phyloP scores from a whole-genome alignment of 2,113 vertebrate genomes.

The Lampris megalopsis region DNA sequence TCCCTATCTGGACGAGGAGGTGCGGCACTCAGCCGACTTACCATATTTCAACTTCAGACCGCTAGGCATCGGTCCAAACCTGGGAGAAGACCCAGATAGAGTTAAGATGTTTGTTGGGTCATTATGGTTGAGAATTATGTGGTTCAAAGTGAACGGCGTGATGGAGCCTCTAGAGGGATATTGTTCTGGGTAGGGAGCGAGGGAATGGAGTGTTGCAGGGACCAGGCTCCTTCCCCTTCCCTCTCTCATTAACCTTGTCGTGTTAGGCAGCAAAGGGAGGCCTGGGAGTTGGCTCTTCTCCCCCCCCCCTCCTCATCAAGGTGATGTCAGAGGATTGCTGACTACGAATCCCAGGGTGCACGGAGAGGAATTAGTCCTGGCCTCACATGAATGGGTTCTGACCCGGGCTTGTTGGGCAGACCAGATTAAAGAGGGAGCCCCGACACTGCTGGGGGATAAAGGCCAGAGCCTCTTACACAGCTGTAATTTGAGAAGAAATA shows the following conservation, averaged over 20 bases:
- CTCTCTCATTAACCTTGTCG: conserved; percentile 72
- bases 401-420: conserved; percentile 56
- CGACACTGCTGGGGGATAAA: conserved; percentile 55
- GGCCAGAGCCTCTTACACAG: conserved; percentile 46
- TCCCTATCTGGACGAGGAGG: conserved; percentile 49
- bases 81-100: not conserved
- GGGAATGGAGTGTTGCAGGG: conserved; percentile 16
- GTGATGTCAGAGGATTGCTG: conserved; percentile 70
- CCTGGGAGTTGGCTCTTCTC: conserved; percentile 47
- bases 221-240: conserved; percentile 11
- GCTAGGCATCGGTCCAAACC: conserved; percentile 1
- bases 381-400: conserved; percentile 58
- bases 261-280: conserved; percentile 41
- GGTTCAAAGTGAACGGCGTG: conserved; percentile 35
- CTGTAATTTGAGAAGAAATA: conserved; percentile 29
- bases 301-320: conserved; percentile 42
- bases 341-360: conserved; percentile 75
- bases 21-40: conserved; percentile 33
- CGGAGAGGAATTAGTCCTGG: conserved; percentile 57
- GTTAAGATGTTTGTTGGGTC: conserved; percentile 31
- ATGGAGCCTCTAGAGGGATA: conserved; percentile 30
- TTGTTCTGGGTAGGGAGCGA: conserved; percentile 6
- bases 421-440: conserved; percentile 65
- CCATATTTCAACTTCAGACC: conserved; percentile 23
- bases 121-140: conserved; percentile 29